Base-by-base conservation (phyloP, 2,888 invertebrate genomes). In the Poecilobothrus nobilitatus region DNA sequence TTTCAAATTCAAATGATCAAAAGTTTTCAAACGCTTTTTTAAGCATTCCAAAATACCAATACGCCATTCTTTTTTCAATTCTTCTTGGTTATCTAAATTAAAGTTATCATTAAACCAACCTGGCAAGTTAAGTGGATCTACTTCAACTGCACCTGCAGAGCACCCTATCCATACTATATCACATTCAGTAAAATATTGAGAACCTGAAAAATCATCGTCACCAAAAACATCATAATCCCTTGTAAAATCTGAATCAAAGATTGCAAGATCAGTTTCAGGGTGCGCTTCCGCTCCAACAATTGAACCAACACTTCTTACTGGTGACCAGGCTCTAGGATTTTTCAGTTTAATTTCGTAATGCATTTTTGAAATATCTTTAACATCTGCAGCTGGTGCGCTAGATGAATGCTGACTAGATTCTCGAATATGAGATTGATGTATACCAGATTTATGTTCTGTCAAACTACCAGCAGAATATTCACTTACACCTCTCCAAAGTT, bases 281-380 rank as follows among this genome's bases (percentile, higher is more conserved):
- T 92, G 91, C n/a, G 90, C 92, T 81, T 93, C 92, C 76, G 90
- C 90, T 2, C 91, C 92, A 2, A 86, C 88, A 66, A 92, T 89
- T 33, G 92, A 92, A 12, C 93, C 93, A 10, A 92, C 92, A 77
- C 92, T 92, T 72, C 91, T 86, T n/a, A 92, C 91, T 21, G 93
- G 93, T 76, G 92, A 92, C 92, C 93, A 92, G 37, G 92, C 92
- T 76, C 91, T 86, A 22, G 91, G 91, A 81, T 91, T 91, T 75
- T 88, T 89, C n/a, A 89, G 81, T 73, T 89, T 89, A 7, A 87
- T 87, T 80, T 90, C 90, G 80, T 87, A 88, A 78, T 86, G 87
- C 79, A 89, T 89, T 15, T 87, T 87, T 20, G 85, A 84, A 21
- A 88, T 81, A 77, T 86, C 87, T 67, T 86, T 76, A 3, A 81